A percentile compares a stretch with the other conserved stretches of the same genome.
Evolutionary conservation across 2,888 invertebrate genomes (phyloP).

Genomic region (Rhodophaea formosa): DNA sequence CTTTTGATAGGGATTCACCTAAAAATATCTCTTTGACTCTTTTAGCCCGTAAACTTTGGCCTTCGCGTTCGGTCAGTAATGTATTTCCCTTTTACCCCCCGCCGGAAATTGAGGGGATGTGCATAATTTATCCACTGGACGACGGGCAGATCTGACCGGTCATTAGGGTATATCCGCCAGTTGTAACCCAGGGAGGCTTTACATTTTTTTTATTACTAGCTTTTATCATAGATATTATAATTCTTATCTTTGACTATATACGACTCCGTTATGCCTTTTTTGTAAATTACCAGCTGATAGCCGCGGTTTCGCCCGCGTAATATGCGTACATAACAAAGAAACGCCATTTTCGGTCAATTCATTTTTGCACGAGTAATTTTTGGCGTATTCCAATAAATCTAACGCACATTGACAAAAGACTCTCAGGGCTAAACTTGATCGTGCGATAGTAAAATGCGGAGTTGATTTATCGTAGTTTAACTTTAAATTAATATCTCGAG

Average conservation of each 20-base stretch:
- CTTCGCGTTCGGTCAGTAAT: constrained; percentile 3
- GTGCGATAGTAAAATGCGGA: background rate
- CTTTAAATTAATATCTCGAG: too few relatives aligned
- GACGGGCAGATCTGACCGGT: too few relatives aligned
- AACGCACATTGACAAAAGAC: background rate
- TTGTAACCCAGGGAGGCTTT: too few relatives aligned
- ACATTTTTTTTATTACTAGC: too few relatives aligned
- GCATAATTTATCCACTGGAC: constrained; percentile 6
- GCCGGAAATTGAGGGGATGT: constrained; percentile 10
- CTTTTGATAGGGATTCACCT: background rate
- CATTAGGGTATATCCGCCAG: too few relatives aligned
- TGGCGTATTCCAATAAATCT: background rate
- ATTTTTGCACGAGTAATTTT: background rate
- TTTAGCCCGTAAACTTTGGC: background rate
- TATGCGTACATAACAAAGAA: too few relatives aligned
- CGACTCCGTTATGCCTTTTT: too few relatives aligned
- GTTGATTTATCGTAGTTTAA: background rate
- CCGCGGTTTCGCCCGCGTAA: too few relatives aligned
- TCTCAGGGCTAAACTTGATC: background rate
- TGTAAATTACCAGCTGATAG: too few relatives aligned
- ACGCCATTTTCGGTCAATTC: too few relatives aligned
- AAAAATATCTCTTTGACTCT: background rate
- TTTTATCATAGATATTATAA: too few relatives aligned
- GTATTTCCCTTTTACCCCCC: background rate
- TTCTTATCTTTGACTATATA: too few relatives aligned